phyloP scores from a whole-genome alignment of 30 jellyfish, hydroid and myxozoan genomes.

The Pseudorhiza aurosa region DNA sequence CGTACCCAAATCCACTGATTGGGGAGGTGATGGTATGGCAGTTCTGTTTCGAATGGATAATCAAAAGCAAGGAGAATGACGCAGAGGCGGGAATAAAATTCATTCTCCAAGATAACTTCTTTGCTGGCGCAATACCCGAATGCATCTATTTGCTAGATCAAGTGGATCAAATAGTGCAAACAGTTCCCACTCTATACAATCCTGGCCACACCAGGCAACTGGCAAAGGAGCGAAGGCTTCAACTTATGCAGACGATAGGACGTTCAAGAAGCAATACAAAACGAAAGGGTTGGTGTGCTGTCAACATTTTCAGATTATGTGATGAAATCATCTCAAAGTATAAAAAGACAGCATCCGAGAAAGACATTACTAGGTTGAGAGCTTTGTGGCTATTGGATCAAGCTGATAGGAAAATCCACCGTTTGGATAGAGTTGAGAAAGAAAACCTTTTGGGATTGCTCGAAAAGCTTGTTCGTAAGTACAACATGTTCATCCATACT shows the following conservation, averaged over 20 bases:
- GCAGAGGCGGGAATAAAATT: conserved; percentile 36
- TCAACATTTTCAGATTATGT: conserved; percentile 6
- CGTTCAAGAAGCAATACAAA: conserved; percentile 18
- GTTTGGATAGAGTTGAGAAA: not conserved
- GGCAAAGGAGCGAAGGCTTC: conserved; percentile 49
- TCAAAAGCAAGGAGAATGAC: conserved; percentile 10
- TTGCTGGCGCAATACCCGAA: conserved; percentile 36
- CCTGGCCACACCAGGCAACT: conserved; percentile 26
- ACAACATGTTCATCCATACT: conserved; percentile 19
- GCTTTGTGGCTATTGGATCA: conserved; percentile 33
- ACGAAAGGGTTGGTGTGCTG: not conserved
- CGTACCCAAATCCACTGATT: conserved; percentile 53
- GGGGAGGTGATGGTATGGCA: conserved; percentile 69
- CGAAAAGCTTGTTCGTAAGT: conserved; percentile 9
- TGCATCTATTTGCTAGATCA: conserved; percentile 43
- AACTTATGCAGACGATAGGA: conserved; percentile 16
- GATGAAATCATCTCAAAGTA: conserved; percentile 3
- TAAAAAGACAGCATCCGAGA: conserved; percentile 20
- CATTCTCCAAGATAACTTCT: conserved; percentile 29
- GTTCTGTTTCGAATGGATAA: conserved; percentile 61
- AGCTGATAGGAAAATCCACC: conserved; percentile 27
- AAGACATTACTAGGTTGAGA: conserved; percentile 40
- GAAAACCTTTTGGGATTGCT: conserved; percentile 6
- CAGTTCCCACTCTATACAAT: conserved; percentile 34
- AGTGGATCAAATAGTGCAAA: conserved; percentile 53